Conservation (phyloP, 2,797 vertebrate genomes). For the Eulemur mongoz region DNA sequence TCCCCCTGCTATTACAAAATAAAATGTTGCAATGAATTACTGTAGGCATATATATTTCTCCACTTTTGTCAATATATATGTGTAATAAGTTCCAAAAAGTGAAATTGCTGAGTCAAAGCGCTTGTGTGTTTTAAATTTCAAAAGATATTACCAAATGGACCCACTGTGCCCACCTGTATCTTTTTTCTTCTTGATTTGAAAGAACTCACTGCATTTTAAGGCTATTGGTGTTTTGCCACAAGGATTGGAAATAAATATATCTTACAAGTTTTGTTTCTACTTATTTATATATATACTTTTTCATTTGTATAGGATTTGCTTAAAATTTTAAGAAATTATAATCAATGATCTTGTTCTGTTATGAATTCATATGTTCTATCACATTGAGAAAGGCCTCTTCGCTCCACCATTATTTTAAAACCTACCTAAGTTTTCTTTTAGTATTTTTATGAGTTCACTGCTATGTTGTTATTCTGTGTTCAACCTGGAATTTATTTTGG, state of each 20-base stretch:
- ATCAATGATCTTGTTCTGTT: neutral
- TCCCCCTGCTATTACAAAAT: neutral
- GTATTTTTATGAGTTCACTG: neutral
- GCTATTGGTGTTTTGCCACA: neutral
- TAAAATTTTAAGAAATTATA: neutral
- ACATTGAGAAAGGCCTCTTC: neutral
- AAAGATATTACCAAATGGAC: neutral
- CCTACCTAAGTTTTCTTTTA: neutral
- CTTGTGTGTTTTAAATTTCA: neutral
- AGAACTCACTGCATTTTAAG: neutral
- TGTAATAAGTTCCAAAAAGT: neutral
- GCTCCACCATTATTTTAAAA: neutral
- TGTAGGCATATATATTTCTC: neutral
- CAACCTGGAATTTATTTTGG: neutral
- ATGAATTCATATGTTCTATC: neutral
- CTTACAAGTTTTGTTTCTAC: neutral
- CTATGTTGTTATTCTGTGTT: neutral
- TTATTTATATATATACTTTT: neutral
- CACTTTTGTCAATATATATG: neutral
- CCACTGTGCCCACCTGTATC: accelerated
- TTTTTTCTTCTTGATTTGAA: neutral
- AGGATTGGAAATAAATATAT: neutral
- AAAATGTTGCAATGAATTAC: neutral
- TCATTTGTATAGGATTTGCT: neutral
- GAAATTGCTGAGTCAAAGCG: neutral